Percentiles rank a stretch among this genome's conserved stretches.
Conservation (phyloP, 1,140 invertebrate species). For the Hirudo medicinalis region DNA sequence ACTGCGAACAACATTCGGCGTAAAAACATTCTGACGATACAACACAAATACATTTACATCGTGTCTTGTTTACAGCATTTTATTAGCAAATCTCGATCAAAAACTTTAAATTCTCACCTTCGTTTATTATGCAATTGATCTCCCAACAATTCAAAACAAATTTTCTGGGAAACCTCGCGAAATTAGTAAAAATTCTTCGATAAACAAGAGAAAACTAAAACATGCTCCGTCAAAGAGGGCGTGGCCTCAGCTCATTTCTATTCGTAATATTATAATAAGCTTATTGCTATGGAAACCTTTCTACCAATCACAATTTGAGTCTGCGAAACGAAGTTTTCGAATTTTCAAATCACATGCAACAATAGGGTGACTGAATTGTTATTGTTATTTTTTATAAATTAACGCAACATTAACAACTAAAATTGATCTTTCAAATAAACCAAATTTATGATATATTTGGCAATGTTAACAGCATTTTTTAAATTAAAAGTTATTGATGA, state of each 20-base stretch:
- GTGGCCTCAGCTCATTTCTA: slow-evolving; percentile 7
- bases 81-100: background rate
- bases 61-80: slow-evolving; percentile 3
- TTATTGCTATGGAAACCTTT: background rate
- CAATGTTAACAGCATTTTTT: too few relatives aligned
- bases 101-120: slow-evolving; percentile 6
- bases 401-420: too few relatives aligned
- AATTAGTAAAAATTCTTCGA: slow-evolving; percentile 10
- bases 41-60: background rate
- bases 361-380: too few relatives aligned
- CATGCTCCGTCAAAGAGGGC: slow-evolving; percentile 11
- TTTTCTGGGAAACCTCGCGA: background rate
- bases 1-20: too few relatives aligned
- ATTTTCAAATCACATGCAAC: too few relatives aligned
- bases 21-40: too few relatives aligned
- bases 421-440: too few relatives aligned
- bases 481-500: too few relatives aligned
- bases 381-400: too few relatives aligned
- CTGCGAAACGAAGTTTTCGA: too few relatives aligned
- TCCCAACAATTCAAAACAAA: background rate
- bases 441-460: too few relatives aligned
- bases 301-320: background rate
- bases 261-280: slow-evolving; percentile 14
- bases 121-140: background rate
- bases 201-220: slow-evolving; percentile 14